Conservation (phyloP, 1,140 invertebrate genomes). For the Stenopsyche tienmushanensis region DNA sequence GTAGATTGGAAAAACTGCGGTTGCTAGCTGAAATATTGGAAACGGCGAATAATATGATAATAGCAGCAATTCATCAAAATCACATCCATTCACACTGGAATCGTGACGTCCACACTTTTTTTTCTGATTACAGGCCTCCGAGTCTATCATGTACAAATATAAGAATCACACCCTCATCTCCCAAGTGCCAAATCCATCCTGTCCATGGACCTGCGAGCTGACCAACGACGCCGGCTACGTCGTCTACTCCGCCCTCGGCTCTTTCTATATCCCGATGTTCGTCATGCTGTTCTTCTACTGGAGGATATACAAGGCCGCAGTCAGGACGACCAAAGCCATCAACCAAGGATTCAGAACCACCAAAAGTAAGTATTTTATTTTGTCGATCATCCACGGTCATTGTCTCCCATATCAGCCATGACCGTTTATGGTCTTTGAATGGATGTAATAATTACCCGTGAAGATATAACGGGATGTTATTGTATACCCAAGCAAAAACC, state of each 20-base stretch:
- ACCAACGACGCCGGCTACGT: conserved; percentile 86
- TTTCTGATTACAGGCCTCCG: conserved; percentile 37
- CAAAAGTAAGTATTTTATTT: conserved; percentile 34
- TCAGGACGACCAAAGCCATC: conserved; percentile 85
- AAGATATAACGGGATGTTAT: no score
- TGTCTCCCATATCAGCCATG: no score
- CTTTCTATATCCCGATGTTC: conserved; percentile 95
- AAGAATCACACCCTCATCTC: conserved; percentile 41
- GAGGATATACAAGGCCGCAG: conserved; percentile 90
- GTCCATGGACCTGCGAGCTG: conserved; percentile 84
- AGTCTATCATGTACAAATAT: conserved; percentile 25
- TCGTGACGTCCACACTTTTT: no score
- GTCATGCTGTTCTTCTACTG: conserved; percentile 97
- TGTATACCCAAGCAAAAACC: no score
- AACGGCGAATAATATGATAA: no score
- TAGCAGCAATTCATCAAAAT: no score
- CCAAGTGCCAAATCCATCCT: conserved; percentile 56
- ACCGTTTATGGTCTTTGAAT: no score
- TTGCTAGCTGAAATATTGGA: no score
- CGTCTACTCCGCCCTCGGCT: conserved; percentile 87
- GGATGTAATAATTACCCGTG: no score
- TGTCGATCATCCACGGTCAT: not conserved
- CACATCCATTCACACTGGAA: no score
- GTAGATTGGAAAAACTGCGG: no score
- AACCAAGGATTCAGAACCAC: conserved; percentile 92